phyloP scores from a whole-genome alignment of 2,888 invertebrate genomes.

The Machimus rusticus region DNA sequence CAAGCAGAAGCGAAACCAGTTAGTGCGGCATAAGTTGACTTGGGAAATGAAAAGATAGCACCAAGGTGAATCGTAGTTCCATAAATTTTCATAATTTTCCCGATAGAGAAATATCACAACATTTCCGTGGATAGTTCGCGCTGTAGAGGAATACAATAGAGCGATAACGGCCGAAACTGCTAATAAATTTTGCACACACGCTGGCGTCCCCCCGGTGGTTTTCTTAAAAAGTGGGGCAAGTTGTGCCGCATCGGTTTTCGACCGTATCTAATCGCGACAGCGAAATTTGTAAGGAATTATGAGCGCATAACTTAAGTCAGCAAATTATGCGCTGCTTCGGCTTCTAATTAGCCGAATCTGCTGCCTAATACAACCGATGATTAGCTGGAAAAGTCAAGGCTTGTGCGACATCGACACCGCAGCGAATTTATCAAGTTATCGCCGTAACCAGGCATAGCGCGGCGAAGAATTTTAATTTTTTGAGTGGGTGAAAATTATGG shows the following conservation, averaged over 20 bases:
- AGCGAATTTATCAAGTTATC: constrained; percentile 8
- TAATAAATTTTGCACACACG: neutral
- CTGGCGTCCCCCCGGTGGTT: neutral
- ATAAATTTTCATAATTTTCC: constrained; percentile 20
- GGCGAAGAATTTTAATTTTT: neutral
- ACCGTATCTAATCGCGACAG: neutral
- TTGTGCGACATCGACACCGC: neutral
- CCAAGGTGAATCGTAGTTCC: constrained; percentile 2
- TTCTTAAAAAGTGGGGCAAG: neutral
- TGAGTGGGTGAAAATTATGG: constrained; percentile 4
- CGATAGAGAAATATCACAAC: neutral
- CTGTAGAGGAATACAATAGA: neutral
- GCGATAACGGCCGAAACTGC: neutral
- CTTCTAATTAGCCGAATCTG: constrained; percentile 3
- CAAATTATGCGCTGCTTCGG: neutral
- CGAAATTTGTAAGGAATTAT: constrained; percentile 14
- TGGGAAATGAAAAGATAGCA: neutral
- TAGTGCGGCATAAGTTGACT: neutral
- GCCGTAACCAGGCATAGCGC: neutral
- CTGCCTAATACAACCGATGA: neutral
- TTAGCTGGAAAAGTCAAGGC: constrained; percentile 20
- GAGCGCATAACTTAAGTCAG: neutral
- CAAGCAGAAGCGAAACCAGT: neutral
- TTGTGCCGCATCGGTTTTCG: neutral
- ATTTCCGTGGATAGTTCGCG: neutral